Conservation (phyloP, 2,888 invertebrate species). For the Trissolcus brochymenae region DNA sequence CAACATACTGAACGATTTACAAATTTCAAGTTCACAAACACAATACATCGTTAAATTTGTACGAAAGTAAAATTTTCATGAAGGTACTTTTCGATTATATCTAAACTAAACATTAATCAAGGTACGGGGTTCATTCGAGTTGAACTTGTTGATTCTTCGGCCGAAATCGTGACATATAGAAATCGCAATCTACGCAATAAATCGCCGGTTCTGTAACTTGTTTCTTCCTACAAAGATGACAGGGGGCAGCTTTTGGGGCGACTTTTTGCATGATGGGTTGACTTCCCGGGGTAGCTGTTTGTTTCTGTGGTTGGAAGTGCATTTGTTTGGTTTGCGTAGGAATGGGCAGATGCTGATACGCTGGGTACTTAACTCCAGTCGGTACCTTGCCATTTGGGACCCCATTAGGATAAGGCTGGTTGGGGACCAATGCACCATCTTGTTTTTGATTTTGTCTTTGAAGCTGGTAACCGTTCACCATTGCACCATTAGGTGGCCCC, state of each 20-base stretch:
- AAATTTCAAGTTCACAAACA: not conserved
- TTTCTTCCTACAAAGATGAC: constrained; percentile 92
- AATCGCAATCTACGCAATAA: constrained; percentile 94
- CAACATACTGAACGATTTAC: not conserved
- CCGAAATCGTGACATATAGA: constrained; percentile 91
- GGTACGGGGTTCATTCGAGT: constrained; percentile 4
- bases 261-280: constrained; percentile 86
- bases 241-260: constrained; percentile 81
- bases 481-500: constrained; percentile 54
- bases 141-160: constrained; percentile 78
- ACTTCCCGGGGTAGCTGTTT: constrained; percentile 80
- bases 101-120: constrained; percentile 4
- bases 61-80: constrained; percentile 18
- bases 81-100: too few relatives aligned
- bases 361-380: constrained; percentile 76
- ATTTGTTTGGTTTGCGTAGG: constrained; percentile 81
- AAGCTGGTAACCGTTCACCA: constrained; percentile 15
- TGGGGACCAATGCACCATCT: constrained; percentile 68
- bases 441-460: constrained; percentile 76
- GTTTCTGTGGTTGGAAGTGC: constrained; percentile 85
- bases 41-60: constrained; percentile 4
- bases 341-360: constrained; percentile 82
- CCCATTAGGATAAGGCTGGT: constrained; percentile 71
- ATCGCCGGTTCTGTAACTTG: constrained; percentile 85
- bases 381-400: constrained; percentile 71